Base-by-base conservation (phyloP, 64 coral and sea anemone genomes). In the Pocillopora damicornis region DNA sequence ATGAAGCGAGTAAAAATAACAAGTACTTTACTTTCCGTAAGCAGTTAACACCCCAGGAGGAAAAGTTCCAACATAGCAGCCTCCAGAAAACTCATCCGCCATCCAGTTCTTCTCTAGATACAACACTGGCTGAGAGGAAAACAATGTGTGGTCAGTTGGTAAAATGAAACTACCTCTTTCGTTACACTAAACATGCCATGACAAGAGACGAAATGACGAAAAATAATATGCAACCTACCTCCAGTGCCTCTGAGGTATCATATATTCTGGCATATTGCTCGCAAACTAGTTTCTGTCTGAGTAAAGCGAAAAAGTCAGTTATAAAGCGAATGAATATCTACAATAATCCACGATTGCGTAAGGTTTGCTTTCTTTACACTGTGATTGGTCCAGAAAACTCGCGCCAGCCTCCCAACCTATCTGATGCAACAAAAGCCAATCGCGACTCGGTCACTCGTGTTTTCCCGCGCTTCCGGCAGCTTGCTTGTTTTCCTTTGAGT, bases 81-180 rank as follows among this genome's bases (percentile, higher is more conserved):
- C 92, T 30, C 92, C 92, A 58, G 92, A 80, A 79, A 80, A 93
- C 87, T 93, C 80, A 86, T 93, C 92, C 37, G 80, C 86, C 80
- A 93, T 84, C 91, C 91, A 93, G 87, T 93, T 89, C 66, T 89
- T 93, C 75, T 93, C 91, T 36, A 93, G 75, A 75, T 93, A 93
- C 66, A 64, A 36, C 25, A 86, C 51, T 15, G 92, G 92, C 92
- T 93, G 75, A 60, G 63, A 85, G 34, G 36, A 3, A 42, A 35
- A 20, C 25, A 62, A 45, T 23, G 25, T 71, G 22, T 23, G 5
- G 12, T 68, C 65, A 68, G 15, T 23, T 11, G 67, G 25, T 71
- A n/a, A 23, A 71, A 20, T 20, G 5, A 20, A 67, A 20, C 30
- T 30, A 30, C 30, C 30, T 30, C 30, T 30, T 30, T 30, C 30